phyloP scores from a whole-genome alignment of 2,888 invertebrate species.

The Callimorpha dominula region DNA sequence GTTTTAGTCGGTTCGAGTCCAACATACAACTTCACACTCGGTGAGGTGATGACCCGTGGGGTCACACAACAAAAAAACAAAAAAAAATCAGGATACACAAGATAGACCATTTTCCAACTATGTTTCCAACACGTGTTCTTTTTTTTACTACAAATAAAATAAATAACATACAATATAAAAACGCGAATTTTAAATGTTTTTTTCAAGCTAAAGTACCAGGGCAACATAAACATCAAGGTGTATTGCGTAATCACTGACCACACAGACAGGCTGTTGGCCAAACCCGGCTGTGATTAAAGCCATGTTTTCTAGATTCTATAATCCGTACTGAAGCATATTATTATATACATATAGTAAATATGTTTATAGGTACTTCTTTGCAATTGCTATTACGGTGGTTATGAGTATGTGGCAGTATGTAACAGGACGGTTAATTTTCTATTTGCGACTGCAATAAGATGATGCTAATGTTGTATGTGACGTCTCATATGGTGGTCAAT shows the following conservation, averaged over 20 bases:
- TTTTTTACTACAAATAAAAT: too few relatives aligned
- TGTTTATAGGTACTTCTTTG: neutral
- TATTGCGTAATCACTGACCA: conserved; percentile 35
- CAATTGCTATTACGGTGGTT: neutral
- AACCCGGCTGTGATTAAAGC: conserved; percentile 40
- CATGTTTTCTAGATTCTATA: conserved; percentile 29
- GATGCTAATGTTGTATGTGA: neutral
- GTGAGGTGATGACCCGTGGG: too few relatives aligned
- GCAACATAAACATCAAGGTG: conserved; percentile 35
- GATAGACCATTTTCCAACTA: too few relatives aligned
- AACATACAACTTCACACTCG: too few relatives aligned
- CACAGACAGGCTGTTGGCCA: conserved; percentile 37
- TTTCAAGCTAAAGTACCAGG: conserved; percentile 43
- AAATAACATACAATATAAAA: too few relatives aligned
- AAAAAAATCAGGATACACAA: too few relatives aligned
- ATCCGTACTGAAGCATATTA: conserved; percentile 14
- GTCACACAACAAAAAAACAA: too few relatives aligned
- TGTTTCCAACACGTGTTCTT: too few relatives aligned
- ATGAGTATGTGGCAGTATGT: neutral
- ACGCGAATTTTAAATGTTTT: too few relatives aligned
- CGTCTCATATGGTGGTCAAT: too few relatives aligned
- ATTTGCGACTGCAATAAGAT: neutral
- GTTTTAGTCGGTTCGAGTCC: too few relatives aligned
- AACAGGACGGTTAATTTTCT: neutral
- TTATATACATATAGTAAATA: neutral